Evolutionary conservation across 2,113 vertebrate species (phyloP), one percentile per base, ranked within the genome.

Genomic region (Rhinopithecus roxellana): DNA sequence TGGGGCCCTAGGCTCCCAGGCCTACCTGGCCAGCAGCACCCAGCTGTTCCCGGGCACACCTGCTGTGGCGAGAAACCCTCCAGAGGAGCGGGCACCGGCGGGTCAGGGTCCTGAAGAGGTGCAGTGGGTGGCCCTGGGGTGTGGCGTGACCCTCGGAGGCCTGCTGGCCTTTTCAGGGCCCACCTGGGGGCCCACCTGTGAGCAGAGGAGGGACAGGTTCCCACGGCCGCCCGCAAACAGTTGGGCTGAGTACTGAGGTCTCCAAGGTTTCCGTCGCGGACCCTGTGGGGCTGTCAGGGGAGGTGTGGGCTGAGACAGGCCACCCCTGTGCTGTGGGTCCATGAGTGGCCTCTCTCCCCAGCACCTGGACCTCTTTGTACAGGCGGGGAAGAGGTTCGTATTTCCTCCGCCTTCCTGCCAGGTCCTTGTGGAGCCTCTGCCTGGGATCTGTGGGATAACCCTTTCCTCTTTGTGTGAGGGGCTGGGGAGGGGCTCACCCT

Each of bases 41-140:
- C 30, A 20, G 13, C 18, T 10, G 48, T 67, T 38, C n/a, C 1
- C 8, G 3, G 40, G 12, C 2, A n/a, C 22, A 43, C 30, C 84
- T 89, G 48, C 57, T 55, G 5, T 35, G 45, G 52, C 3, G 14
- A 38, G 64, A 40, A 55, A 38, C 32, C 43, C 78, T 40, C 50
- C 2, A 25, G 79, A 8, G 14, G n/a, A 40, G 35, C 3, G 17
- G 78, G 4, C 5, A 0, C 27, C 9, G 3, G n/a, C 69, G 5
- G 27, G 61, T 64, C 61, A 55, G 20, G 61, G 52, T 9, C 61
- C 74, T 8, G 7, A 38, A 2, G 45, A 86, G 50, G 64, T 22
- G 11, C 1, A 2, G 32, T 3, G 2, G 6, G 43, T 40, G 35
- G 14, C 48, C 7, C 48, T 16, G 18, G 25, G 17, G 35, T 3